These are phyloP conservation scores for Thyatira batis DNA, from an alignment of 2,888 invertebrate genomes.

Conservation along the genomic window DNA sequence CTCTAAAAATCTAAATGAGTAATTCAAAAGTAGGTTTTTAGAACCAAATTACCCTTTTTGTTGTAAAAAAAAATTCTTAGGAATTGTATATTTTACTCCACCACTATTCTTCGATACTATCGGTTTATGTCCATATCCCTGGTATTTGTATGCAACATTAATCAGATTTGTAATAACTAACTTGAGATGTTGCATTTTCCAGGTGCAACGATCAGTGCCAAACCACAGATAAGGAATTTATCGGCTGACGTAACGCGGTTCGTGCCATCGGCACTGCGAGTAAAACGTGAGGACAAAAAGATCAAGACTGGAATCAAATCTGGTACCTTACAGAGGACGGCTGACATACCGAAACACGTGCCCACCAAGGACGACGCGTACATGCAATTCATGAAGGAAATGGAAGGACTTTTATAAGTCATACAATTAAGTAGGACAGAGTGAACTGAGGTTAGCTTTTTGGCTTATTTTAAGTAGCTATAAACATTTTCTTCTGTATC, in stretches of 20 bases:
- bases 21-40: too few relatives aligned
- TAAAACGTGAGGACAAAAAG: conserved; percentile 92
- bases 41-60: too few relatives aligned
- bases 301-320: conserved; percentile 80
- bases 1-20: too few relatives aligned
- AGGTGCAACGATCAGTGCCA: conserved; percentile 95
- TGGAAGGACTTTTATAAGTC: conserved; percentile 93
- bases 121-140: too few relatives aligned
- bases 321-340: conserved; percentile 73
- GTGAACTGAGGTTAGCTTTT: not conserved
- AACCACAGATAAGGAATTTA: conserved; percentile 96
- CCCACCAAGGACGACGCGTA: conserved; percentile 98
- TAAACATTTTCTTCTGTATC: not conserved
- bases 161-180: too few relatives aligned
- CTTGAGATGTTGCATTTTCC: too few relatives aligned
- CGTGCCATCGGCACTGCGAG: conserved; percentile 95
- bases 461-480: not conserved
- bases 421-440: conserved; percentile 1
- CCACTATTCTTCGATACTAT: too few relatives aligned
- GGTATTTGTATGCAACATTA: too few relatives aligned
- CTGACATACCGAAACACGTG: conserved; percentile 72
- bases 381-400: conserved; percentile 99
- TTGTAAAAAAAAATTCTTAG: too few relatives aligned
- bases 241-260: conserved; percentile 97
- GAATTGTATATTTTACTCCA: too few relatives aligned